Base-by-base conservation (phyloP, 2,888 invertebrate genomes). In the Rhingia campestris region DNA sequence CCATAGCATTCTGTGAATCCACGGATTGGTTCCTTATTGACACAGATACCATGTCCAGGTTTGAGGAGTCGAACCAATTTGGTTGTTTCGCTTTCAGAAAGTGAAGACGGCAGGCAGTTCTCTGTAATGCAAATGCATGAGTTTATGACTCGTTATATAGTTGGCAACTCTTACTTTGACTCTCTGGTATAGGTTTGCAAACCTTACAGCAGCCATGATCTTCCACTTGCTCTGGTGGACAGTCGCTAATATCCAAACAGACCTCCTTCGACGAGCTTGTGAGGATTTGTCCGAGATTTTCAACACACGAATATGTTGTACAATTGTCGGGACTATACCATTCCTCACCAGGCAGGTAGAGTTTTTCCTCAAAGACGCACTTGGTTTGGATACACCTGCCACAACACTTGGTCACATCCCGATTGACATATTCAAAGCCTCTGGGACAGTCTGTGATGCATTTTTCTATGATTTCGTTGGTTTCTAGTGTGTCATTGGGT, bases 1-100 rank as follows among this genome's bases (percentile, higher is more conserved):
- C 96, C 96, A 59, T 93, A 92, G 87, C 96, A 97, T 90, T 96
- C 94, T 6, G 93, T 94, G 88, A 96, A 93, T 4, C 93, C 94
- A 4, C 87, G 86, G 14, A 96, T 91, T 0, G 94, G 92, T 67
- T 92, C 88, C 32, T 91, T 89, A 91, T 96, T 97, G 81, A 91
- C 91, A 89, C 96, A 97, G 0, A 91, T 86, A 0, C 95, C 96
- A 89, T 94, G 94, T 9, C 88, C 86, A 0, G 89, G 89, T 45
- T 92, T 88, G 4, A 87, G 87, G 6, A 92, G 88, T 74, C 92
- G 92, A 5, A 96, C 89, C 81, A 95, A 88, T 0, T 94, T 94
- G 63, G 94, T 88, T 0, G 96, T 95, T 69, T 92, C 91, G 0
- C 91, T 87, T 1, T 91, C 89, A 0, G 93, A 89, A 9, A 95